Conservation (phyloP, 2,888 invertebrate genomes). For the Myopa testacea region DNA sequence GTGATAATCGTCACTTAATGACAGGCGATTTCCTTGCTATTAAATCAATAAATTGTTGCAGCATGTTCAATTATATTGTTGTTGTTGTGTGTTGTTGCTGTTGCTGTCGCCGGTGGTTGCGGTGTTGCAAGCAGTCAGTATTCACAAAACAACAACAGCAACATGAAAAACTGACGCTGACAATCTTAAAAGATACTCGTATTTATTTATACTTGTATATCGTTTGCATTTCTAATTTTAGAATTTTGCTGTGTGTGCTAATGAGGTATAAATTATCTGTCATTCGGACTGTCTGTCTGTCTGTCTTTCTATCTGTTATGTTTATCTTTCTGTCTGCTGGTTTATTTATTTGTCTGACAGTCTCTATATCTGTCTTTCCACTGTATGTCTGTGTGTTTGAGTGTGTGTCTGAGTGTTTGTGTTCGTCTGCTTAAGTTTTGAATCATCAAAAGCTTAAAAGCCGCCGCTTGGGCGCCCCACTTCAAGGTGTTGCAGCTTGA, state of each 20-base stretch:
- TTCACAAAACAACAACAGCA: too few species aligned
- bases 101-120: neutral
- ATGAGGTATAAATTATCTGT: neutral
- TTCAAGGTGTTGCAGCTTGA: neutral
- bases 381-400: neutral
- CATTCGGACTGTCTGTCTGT: constrained; percentile 3
- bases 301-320: too few species aligned
- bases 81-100: constrained; percentile 5
- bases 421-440: neutral
- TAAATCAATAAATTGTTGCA: constrained; percentile 2
- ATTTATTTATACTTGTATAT: neutral
- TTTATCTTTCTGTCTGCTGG: neutral
- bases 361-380: neutral
- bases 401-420: neutral
- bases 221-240: neutral
- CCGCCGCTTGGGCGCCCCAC: neutral
- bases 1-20: neutral
- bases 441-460: neutral
- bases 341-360: neutral
- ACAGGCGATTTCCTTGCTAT: neutral
- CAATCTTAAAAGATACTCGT: too few species aligned
- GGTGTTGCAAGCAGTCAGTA: neutral
- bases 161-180: too few species aligned
- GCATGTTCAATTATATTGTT: too few species aligned
- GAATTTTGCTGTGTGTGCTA: neutral